Conservation (phyloP, 2,888 invertebrate species). For the Teinopalpus imperialis region DNA sequence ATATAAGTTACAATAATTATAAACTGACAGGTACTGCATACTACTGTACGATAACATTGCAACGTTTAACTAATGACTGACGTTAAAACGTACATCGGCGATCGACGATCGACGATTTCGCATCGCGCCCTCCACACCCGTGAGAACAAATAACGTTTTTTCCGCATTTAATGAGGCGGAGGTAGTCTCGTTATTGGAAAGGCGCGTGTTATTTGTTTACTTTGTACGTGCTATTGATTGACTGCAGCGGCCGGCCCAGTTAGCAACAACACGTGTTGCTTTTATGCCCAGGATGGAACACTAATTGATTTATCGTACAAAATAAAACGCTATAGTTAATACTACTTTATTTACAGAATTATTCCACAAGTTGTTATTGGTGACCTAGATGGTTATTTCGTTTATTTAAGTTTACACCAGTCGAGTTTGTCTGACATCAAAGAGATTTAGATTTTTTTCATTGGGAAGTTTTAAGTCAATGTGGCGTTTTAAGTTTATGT, state of each 20-base stretch:
- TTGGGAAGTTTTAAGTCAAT: too few relatives aligned
- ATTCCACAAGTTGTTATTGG: constrained; percentile 12
- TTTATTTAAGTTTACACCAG: constrained; percentile 1
- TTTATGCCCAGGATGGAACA: constrained; percentile 29
- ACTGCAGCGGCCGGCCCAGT: constrained; percentile 60
- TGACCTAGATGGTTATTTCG: constrained; percentile 10
- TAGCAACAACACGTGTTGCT: constrained; percentile 57
- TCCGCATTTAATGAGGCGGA: constrained; percentile 13
- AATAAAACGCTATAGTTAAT: constrained; percentile 20
- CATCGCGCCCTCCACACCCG: too few relatives aligned
- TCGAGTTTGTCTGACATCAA: neutral
- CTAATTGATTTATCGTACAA: constrained; percentile 24
- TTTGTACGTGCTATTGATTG: constrained; percentile 58
- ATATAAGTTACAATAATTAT: too few relatives aligned
- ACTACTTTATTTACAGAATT: constrained; percentile 11
- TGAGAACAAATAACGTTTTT: constrained; percentile 14
- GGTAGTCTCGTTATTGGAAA: constrained; percentile 32
- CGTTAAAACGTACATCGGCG: too few relatives aligned
- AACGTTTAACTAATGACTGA: too few relatives aligned
- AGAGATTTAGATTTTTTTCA: too few relatives aligned
- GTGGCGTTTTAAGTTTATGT: too few relatives aligned
- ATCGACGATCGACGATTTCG: too few relatives aligned
- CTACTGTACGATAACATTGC: too few relatives aligned
- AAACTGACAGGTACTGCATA: too few relatives aligned
- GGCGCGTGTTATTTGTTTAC: constrained; percentile 51